Base-by-base conservation (phyloP, 2,888 invertebrate species). In the Tromatobia lineatoria region DNA sequence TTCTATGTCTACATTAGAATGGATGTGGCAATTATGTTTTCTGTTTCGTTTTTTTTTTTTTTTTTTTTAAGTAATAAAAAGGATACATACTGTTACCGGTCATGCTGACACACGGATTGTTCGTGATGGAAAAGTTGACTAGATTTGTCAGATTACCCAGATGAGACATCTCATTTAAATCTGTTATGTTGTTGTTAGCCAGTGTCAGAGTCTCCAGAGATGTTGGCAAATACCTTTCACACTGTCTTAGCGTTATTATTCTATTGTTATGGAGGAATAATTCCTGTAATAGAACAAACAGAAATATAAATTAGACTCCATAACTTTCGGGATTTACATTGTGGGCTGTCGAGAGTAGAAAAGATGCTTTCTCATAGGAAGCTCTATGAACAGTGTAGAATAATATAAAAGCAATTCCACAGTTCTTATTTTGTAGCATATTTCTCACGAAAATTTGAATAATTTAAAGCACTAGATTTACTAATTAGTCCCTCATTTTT, bases 51-150 rank as follows among this genome's bases (percentile, higher is more conserved):
- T 66, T 18, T 73, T 50, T 54, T n/a, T n/a, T n/a, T 10, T n/a
- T n/a, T 10, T 38, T 15, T 66, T 71, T 59, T 52, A n/a, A 13
- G 2, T 71, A 52, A 73, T 52, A 80, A 89, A 95, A 96, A 96
- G 96, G 96, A 96, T 96, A 97, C 98, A 97, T 95, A 91, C 96
- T 95, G 90, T 96, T 96, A 88, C 96, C 96, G 81, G 96, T 96
- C 96, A 97, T 96, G 85, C 95, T 95, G 64, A 98, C 96, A 93
- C 98, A 98, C 0, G 98, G 98, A 94, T 99, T 99, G 84, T 97
- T 97, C 90, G 96, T 96, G 85, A 99, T 95, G 18, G 98, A 97
- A 89, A 99, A 96, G 94, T 97, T 97, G 83, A 97, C 96, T 87
- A 99, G 94, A 90, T 96, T 96, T 59, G 95, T 95, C 85, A 99